Percentiles rank a stretch among this genome's conserved stretches.
Conservation (phyloP, 2,113 vertebrate species). For the Herpetotheres cachinnans region DNA sequence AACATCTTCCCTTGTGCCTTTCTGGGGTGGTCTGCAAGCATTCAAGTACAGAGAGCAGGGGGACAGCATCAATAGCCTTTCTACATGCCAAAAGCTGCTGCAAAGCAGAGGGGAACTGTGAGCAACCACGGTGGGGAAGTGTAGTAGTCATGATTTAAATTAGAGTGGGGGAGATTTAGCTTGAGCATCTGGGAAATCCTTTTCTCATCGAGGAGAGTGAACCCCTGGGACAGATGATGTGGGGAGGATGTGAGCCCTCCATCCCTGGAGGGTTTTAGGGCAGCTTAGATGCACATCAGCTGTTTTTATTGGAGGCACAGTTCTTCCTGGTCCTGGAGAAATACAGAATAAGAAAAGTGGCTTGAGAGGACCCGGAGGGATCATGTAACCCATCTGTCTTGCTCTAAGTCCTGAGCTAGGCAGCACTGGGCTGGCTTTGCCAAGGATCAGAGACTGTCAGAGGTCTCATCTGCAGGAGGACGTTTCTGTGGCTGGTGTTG, state of each 20-base stretch:
- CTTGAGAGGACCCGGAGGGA: neutral
- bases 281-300: neutral
- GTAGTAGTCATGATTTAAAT: neutral
- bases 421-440: neutral
- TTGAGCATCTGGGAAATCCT: neutral
- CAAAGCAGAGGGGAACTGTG: neutral
- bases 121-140: fast-evolving
- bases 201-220: neutral
- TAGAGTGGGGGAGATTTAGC: neutral
- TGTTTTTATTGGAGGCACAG: neutral
- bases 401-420: neutral
- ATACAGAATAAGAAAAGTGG: neutral
- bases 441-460: neutral
- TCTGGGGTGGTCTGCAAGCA: neutral
- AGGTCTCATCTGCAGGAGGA: neutral
- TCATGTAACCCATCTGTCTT: neutral
- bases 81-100: neutral
- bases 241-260: neutral
- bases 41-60: neutral
- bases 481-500: neutral
- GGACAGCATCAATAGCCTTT: neutral
- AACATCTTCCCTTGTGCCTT: neutral
- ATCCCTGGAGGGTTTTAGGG: neutral
- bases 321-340: neutral
- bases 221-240: neutral